phyloP scores from a whole-genome alignment of 2,113 vertebrate genomes.

The Paramisgurnus dabryanus region DNA sequence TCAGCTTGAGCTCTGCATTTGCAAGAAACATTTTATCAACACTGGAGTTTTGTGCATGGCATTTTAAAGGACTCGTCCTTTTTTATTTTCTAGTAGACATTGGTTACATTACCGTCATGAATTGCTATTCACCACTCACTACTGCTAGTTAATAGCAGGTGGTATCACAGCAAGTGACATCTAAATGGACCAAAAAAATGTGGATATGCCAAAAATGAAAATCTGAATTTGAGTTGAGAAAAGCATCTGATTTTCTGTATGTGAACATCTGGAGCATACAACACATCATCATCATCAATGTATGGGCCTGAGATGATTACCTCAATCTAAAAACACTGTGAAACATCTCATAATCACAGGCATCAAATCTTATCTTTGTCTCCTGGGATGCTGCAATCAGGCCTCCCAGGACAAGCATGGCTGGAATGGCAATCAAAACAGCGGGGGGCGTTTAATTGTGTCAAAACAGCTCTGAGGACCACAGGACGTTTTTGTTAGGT shows the following conservation, averaged over 20 bases:
- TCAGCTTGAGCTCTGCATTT: neutral
- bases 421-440: constrained; percentile 40
- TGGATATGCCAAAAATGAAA: too few species aligned
- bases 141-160: too few species aligned
- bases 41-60: neutral
- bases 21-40: constrained; percentile 15
- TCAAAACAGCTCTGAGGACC: constrained; percentile 15
- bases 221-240: neutral
- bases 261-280: neutral
- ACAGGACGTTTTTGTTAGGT: constrained; percentile 2
- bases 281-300: neutral
- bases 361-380: constrained; percentile 7
- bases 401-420: constrained; percentile 6
- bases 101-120: too few species aligned
- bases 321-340: neutral
- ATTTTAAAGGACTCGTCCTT: too few species aligned
- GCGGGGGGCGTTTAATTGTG: constrained; percentile 21
- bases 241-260: neutral
- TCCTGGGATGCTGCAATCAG: constrained; percentile 12
- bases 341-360: neutral
- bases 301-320: neutral
- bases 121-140: too few species aligned
- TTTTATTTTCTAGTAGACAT: too few species aligned
- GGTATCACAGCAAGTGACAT: too few species aligned
- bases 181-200: too few species aligned